Base-by-base conservation (phyloP, 1,140 invertebrate genomes). In the Theocolax elegans region DNA sequence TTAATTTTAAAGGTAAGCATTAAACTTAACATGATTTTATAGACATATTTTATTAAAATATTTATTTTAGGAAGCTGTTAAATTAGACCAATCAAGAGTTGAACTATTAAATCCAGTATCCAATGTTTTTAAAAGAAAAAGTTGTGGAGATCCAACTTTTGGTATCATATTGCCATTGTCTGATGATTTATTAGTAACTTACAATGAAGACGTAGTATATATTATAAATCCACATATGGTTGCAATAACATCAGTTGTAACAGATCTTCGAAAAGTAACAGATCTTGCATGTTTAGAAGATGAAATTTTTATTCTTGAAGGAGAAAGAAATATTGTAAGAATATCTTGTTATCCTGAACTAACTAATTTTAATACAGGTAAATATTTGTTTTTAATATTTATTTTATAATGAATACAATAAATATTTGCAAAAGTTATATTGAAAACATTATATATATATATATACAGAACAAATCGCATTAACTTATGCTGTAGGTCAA, bases 271-370 rank as follows among this genome's bases (percentile, higher is more conserved):
- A 44, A 78, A 78, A 17, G 83, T 90, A 40, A 82, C 83, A 4
- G 80, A 84, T 62, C 88, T 94, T 9, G 89, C 91, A 40, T 90
- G 92, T 31, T 87, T 87, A 72, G 89, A 89, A 77, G 91, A 93
- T 74, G 94, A 95, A 88, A 91, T 95, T 72, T 95, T 94, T 84
- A 85, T 95, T 51, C 81, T 95, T 69, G 89, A 92, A 81, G 90
- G 91, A 1, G 82, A 89, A 44, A 85, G 92, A 70, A 90, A 90
- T 79, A 86, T 93, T 51, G 82, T 92, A 68, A 83, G 92, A 25
- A 87, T 93, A 23, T 87, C 90, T 62, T 89, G 88, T 75, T 78
- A 81, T 70, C 88, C 88, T 12, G 89, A 90, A 79, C 71, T 73
- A 29, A 80, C 75, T 66, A 78, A 71, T 67, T 80, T 82, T 76